Evolutionary conservation across 1,140 invertebrate species (phyloP).

Genomic region (Copidosoma floridanum): DNA sequence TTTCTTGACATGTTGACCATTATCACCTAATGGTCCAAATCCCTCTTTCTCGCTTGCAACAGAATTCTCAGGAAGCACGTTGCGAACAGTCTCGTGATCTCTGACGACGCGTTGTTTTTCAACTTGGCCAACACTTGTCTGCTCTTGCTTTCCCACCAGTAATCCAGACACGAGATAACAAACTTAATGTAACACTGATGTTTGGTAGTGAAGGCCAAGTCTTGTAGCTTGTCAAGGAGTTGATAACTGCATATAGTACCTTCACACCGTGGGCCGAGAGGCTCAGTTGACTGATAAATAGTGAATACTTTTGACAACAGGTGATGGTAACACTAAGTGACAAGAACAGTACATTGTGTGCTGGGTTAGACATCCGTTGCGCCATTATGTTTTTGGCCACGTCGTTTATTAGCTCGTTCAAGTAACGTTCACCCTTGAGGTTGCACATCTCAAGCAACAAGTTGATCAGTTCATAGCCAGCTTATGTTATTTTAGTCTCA

Average conservation of each 20-base stretch:
- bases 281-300: conserved; percentile 86
- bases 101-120: conserved; percentile 67
- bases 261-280: conserved; percentile 72
- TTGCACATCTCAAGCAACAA: conserved; percentile 63
- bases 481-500: conserved; percentile 68
- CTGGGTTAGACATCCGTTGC: conserved; percentile 71
- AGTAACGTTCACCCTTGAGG: conserved; percentile 61
- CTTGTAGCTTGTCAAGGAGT: conserved; percentile 77
- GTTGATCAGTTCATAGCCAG: conserved; percentile 76
- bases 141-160: conserved; percentile 64
- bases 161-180: conserved; percentile 86
- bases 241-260: conserved; percentile 74
- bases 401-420: conserved; percentile 79
- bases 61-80: conserved; percentile 87
- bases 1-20: too few relatives aligned
- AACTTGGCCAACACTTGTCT: conserved; percentile 58
- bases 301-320: conserved; percentile 90
- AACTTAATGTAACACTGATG: conserved; percentile 92
- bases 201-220: conserved; percentile 75
- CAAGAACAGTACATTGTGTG: conserved; percentile 85
- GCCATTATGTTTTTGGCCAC: conserved; percentile 74
- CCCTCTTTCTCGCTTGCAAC: conserved; percentile 66
- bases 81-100: conserved; percentile 81
- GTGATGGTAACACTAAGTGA: conserved; percentile 84
- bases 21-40: conserved; percentile 72